These are phyloP conservation scores for Acanthiza pusilla DNA, from an alignment of 2,797 vertebrate species.

Conservation along the genomic window DNA sequence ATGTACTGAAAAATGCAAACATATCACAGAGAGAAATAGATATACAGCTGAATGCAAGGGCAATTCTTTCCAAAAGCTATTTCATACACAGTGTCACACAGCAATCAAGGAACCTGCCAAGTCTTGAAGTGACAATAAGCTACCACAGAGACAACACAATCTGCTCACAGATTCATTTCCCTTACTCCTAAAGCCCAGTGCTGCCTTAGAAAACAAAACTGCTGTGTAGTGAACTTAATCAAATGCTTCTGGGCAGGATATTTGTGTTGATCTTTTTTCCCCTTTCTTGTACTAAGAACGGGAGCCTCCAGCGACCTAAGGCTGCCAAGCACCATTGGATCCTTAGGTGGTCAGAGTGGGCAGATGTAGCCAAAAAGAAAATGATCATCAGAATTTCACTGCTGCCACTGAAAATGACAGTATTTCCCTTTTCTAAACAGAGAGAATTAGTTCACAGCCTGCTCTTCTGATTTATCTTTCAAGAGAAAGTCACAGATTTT, in stretches of 20 bases:
- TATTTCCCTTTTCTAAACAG: neutral
- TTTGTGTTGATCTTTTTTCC: neutral
- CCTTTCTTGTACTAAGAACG: neutral
- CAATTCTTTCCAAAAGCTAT: conserved; percentile 33
- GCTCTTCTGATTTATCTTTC: neutral
- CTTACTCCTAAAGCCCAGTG: neutral
- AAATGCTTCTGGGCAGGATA: neutral
- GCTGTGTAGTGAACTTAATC: conserved; percentile 3
- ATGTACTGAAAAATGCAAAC: neutral
- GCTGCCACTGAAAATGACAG: neutral
- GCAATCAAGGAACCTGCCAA: conserved; percentile 52
- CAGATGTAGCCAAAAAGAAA: neutral
- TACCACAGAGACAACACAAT: conserved; percentile 56
- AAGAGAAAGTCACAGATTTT: neutral
- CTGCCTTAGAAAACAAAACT: conserved; percentile 53
- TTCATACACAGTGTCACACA: conserved; percentile 1
- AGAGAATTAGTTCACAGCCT: neutral
- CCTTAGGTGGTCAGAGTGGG: neutral
- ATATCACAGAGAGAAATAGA: neutral
- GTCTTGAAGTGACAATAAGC: conserved; percentile 39
- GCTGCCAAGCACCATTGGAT: neutral
- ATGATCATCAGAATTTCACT: neutral
- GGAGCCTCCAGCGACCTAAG: neutral
- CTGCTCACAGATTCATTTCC: conserved; percentile 39
- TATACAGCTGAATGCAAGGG: neutral